phyloP scores from a whole-genome alignment of 2,797 vertebrate genomes.

The Allobates femoralis region DNA sequence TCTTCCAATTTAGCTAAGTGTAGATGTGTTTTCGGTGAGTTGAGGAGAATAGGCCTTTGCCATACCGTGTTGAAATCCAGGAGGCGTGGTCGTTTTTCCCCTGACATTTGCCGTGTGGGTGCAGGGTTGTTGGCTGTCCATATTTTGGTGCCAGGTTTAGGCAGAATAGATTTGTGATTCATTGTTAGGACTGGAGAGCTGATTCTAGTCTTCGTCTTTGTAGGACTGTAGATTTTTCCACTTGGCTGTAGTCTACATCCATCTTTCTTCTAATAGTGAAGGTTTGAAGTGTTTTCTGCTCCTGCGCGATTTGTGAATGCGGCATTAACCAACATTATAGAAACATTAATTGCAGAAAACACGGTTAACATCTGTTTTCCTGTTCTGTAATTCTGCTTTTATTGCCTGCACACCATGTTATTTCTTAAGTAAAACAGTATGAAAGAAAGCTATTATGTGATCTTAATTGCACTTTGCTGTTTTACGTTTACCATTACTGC shows the following conservation, averaged over 20 bases:
- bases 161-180: neutral
- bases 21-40: too few species aligned
- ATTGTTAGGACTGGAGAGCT: neutral
- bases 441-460: conserved; percentile 34
- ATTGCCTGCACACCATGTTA: conserved; percentile 40
- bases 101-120: too few species aligned
- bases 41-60: too few species aligned
- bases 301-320: neutral
- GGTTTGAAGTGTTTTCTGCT: neutral
- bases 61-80: too few species aligned
- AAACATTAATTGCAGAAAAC: conserved; percentile 26
- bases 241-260: neutral
- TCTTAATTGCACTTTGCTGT: conserved; percentile 41
- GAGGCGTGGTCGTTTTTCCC: too few species aligned
- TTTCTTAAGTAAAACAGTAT: conserved; percentile 37
- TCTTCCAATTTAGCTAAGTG: too few species aligned
- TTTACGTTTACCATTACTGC: neutral
- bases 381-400: conserved; percentile 45
- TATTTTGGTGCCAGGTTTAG: too few species aligned
- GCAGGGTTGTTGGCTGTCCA: too few species aligned
- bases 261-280: neutral
- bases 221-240: neutral
- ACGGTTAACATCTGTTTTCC: conserved; percentile 50
- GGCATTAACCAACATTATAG: neutral
- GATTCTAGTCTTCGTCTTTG: neutral